These are phyloP conservation scores for Coleophora deauratella DNA, from an alignment of 2,888 invertebrate species.

Conservation along the genomic window DNA sequence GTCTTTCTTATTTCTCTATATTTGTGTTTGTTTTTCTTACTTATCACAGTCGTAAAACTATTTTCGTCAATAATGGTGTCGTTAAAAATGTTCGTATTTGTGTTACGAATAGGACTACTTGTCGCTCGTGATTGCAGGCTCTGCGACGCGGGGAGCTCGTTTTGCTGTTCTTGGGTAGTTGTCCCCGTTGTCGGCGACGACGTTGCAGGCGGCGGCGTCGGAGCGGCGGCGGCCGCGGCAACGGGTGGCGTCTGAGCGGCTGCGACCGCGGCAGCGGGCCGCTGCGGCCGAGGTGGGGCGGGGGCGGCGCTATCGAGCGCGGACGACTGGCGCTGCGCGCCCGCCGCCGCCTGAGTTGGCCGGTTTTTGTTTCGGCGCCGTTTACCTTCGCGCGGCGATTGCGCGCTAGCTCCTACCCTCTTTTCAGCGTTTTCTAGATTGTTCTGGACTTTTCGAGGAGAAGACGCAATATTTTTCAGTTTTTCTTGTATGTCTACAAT, in stretches of 20 bases:
- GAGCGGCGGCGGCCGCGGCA: not conserved
- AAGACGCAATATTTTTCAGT: too few species aligned
- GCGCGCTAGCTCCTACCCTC: not conserved
- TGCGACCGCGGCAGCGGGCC: not conserved
- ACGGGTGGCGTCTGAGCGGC: not conserved
- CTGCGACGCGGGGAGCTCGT: not conserved
- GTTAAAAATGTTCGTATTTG: not conserved
- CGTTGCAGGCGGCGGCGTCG: too few species aligned
- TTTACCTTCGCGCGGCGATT: not conserved
- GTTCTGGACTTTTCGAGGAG: too few species aligned
- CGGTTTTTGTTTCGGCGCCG: not conserved
- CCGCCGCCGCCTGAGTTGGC: not conserved
- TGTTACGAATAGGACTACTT: not conserved
- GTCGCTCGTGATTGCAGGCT: not conserved
- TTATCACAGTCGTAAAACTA: not conserved
- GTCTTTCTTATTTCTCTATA: not conserved
- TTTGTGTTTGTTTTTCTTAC: not conserved
- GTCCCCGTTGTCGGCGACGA: not conserved
- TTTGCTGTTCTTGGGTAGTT: not conserved
- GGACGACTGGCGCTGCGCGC: not conserved
- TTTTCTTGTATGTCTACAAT: conserved; percentile 7
- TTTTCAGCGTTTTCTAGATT: too few species aligned
- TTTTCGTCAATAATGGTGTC: conserved; percentile 1
- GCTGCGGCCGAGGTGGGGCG: not conserved
- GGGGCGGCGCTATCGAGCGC: too few species aligned